These are phyloP conservation scores for Crossocerus cetratus DNA, from an alignment of 2,888 invertebrate species.

Conservation along the genomic window DNA sequence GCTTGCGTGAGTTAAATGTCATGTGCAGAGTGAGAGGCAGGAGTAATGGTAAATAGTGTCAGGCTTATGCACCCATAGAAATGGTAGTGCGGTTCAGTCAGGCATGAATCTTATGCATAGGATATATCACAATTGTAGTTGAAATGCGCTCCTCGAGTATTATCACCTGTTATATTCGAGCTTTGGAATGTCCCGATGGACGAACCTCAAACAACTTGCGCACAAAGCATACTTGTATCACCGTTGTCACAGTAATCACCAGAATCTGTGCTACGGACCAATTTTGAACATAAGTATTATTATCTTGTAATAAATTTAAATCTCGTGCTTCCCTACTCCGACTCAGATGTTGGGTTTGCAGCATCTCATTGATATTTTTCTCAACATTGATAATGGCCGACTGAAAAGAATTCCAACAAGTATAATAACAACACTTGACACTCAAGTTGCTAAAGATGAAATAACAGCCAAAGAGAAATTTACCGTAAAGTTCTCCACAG, in stretches of 20 bases:
- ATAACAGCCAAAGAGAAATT: no score
- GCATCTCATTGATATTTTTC: slow-evolving; percentile 90
- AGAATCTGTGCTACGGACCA: slow-evolving; percentile 94
- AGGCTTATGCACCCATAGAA: no score
- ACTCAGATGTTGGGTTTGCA: slow-evolving; percentile 89
- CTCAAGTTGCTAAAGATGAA: background rate
- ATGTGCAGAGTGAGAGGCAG: no score
- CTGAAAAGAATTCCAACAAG: slow-evolving; percentile 77
- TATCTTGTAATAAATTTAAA: slow-evolving; percentile 87
- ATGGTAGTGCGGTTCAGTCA: no score
- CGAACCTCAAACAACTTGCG: slow-evolving; percentile 92
- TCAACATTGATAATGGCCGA: slow-evolving; percentile 87
- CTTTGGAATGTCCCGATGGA: slow-evolving; percentile 77
- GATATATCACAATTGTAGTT: background rate
- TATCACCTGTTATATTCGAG: slow-evolving; percentile 65
- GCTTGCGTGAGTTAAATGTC: no score
- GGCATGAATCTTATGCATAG: no score
- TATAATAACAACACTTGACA: background rate
- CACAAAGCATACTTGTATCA: slow-evolving; percentile 91
- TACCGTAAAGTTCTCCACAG: slow-evolving; percentile 94
- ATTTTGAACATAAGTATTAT: slow-evolving; percentile 90
- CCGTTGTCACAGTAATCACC: slow-evolving; percentile 88
- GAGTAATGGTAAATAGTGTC: no score
- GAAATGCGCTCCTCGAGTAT: background rate
- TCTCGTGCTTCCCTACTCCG: slow-evolving; percentile 90